Evolutionary conservation across 2,888 invertebrate genomes (phyloP).

Genomic region (Hipparchia sbordonii): DNA sequence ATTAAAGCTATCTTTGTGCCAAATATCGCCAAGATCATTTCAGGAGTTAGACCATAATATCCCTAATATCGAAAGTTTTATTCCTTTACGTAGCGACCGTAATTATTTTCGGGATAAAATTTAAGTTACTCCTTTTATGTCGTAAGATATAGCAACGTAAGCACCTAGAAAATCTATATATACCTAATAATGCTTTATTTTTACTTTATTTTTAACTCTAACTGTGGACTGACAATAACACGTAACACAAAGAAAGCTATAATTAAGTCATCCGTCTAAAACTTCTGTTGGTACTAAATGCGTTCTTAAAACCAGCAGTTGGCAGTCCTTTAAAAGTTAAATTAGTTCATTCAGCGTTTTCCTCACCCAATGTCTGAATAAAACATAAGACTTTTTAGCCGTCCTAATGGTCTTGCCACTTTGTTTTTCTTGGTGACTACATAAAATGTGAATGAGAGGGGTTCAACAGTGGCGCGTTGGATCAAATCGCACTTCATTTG

Average conservation of each 20-base stretch:
- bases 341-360: constrained; percentile 73
- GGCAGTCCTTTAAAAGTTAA: constrained; percentile 77
- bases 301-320: constrained; percentile 66
- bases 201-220: background rate
- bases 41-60: no score
- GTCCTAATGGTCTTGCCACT: constrained; percentile 71
- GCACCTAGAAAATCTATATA: no score
- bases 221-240: background rate
- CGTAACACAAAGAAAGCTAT: background rate
- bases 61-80: no score
- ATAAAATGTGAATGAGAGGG: constrained; percentile 76
- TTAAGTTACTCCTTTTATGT: no score
- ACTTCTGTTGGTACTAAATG: constrained; percentile 51
- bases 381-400: constrained; percentile 75
- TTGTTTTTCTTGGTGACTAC: constrained; percentile 75
- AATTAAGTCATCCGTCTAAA: constrained; percentile 4
- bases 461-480: constrained; percentile 64
- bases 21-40: no score
- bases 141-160: no score
- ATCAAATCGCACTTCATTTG: constrained; percentile 82
- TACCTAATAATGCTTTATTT: background rate
- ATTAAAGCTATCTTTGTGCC: no score
- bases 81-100: no score
- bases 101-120: no score
- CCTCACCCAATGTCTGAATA: constrained; percentile 67